Conservation (phyloP, 37 sponge, comb jelly and placozoan genomes). For the Halisarca cf. caerulea region DNA sequence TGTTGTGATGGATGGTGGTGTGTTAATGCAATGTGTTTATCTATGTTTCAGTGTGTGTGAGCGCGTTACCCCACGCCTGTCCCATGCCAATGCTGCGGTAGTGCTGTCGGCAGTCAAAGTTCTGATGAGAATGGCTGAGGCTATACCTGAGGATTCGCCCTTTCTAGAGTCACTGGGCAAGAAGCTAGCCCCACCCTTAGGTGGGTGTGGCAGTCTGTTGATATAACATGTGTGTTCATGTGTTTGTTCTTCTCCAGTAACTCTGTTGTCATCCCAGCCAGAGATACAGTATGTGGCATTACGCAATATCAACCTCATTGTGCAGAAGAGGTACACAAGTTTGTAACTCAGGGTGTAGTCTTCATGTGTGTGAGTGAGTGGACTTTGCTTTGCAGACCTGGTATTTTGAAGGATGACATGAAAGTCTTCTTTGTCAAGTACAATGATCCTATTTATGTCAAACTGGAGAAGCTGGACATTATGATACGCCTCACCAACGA, state of each 20-base stretch:
- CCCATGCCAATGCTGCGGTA: conserved; percentile 98
- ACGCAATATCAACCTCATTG: conserved; percentile 97
- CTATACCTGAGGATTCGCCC: conserved; percentile 61
- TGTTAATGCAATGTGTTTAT: no score
- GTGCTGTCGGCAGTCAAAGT: conserved; percentile 98
- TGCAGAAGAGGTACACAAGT: conserved; percentile 95
- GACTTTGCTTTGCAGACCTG: conserved; percentile 55
- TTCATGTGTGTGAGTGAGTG: not conserved
- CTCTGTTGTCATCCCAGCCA: conserved; percentile 92
- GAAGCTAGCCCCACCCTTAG: conserved; percentile 96
- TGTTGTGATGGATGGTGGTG: not conserved
- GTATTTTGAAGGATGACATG: conserved; percentile 92
- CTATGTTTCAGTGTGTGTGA: conserved; percentile 84
- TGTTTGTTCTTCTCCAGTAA: conserved; percentile 65
- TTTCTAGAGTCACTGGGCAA: conserved; percentile 65
- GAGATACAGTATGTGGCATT: conserved; percentile 99
- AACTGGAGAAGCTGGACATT: conserved; percentile 98
- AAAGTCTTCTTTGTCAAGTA: conserved; percentile 99
- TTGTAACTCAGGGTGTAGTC: not conserved
- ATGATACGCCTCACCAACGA: conserved; percentile 94
- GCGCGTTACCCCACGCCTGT: conserved; percentile 94
- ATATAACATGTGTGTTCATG: not conserved
- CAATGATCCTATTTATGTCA: conserved; percentile 99
- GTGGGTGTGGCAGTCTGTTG: conserved; percentile 22
- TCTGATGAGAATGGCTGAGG: conserved; percentile 94